phyloP scores from a whole-genome alignment of 2,797 vertebrate species.

The Podarcis siculus region DNA sequence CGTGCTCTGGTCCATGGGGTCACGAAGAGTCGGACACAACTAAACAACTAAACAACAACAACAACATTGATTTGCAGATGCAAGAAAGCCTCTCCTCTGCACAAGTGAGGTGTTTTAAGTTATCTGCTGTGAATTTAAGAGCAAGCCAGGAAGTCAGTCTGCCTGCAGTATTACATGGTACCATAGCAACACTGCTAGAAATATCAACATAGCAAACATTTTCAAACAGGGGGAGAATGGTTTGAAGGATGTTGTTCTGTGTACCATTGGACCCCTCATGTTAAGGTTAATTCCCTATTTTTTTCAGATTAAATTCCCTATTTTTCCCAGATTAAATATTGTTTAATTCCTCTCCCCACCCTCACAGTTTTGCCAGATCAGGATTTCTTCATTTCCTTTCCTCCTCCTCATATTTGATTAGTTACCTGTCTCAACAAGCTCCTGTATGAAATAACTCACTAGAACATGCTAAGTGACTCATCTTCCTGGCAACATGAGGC shows the following conservation, averaged over 20 bases:
- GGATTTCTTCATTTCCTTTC: not conserved
- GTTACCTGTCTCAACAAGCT: not conserved
- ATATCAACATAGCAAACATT: constrained; percentile 22
- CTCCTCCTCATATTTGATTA: constrained; percentile 8
- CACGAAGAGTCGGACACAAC: too few species aligned
- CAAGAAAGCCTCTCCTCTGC: not conserved
- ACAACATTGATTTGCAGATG: not conserved
- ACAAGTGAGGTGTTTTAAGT: not conserved
- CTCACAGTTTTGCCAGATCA: not conserved
- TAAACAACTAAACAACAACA: too few species aligned
- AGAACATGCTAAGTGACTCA: not conserved
- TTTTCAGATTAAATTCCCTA: not conserved
- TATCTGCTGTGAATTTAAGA: not conserved
- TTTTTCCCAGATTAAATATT: not conserved
- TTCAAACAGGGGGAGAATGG: not conserved
- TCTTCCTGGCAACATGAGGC: not conserved
- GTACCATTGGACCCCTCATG: not conserved
- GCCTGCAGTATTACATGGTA: constrained; percentile 28
- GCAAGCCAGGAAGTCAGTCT: constrained; percentile 17
- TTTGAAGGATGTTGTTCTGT: not conserved
- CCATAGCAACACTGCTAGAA: constrained; percentile 40
- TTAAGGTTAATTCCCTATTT: not conserved
- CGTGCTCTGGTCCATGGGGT: too few species aligned
- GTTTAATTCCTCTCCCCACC: not conserved
- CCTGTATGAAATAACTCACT: constrained; percentile 3